Evolutionary conservation across 2,113 vertebrate genomes (phyloP).

Genomic region (Eretmochelys imbricata): DNA sequence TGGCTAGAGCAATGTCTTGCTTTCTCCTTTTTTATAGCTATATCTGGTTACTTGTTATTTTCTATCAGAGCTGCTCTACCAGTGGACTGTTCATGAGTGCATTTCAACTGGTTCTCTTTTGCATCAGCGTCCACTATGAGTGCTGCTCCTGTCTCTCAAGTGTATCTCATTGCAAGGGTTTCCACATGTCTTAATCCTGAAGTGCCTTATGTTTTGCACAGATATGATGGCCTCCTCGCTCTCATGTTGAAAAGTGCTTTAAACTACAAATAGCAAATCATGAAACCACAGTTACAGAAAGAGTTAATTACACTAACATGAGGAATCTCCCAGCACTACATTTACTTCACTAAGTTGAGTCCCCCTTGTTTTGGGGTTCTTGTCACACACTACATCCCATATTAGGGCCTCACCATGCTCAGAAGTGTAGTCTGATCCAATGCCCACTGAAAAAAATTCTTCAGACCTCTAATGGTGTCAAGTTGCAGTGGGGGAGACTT

Average conservation of each 20-base stretch:
- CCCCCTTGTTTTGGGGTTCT: not conserved
- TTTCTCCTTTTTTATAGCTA: not conserved
- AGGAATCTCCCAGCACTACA: not conserved
- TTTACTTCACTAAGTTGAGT: not conserved
- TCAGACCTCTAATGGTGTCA: not conserved
- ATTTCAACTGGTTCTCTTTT: not conserved
- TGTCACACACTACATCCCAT: accelerated
- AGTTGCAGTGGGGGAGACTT: no score
- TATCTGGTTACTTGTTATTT: not conserved
- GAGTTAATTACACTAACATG: not conserved
- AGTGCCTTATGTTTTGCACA: not conserved
- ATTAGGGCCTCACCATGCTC: accelerated
- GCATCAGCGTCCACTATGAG: not conserved
- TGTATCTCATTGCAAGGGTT: not conserved
- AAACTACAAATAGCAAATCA: not conserved
- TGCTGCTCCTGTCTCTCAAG: not conserved
- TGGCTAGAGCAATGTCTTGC: not conserved
- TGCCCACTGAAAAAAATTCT: not conserved
- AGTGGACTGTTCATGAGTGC: not conserved
- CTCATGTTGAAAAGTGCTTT: not conserved
- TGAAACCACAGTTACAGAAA: no score
- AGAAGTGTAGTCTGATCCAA: not conserved
- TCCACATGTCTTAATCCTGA: not conserved
- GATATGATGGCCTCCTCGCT: not conserved
- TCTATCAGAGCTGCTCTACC: not conserved